Conservation (phyloP, 2,888 invertebrate species). For the Ochropleura leucogaster region DNA sequence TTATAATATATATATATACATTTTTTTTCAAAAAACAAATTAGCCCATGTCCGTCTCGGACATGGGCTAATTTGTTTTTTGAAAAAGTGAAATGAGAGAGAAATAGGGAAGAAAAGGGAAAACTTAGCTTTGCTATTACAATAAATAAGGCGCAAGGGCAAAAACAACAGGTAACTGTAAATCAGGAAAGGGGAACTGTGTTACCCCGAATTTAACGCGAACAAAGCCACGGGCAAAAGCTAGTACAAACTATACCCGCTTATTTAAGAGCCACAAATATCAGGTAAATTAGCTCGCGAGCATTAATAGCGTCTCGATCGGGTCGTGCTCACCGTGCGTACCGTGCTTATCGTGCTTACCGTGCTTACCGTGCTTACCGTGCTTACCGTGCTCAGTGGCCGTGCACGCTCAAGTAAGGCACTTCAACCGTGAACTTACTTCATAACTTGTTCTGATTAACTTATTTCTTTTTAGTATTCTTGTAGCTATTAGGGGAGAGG, state of each 20-base stretch:
- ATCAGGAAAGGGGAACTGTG: too few relatives aligned
- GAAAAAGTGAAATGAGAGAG: too few relatives aligned
- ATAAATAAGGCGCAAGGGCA: too few relatives aligned
- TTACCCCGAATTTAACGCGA: too few relatives aligned
- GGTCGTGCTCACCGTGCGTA: constrained; percentile 17
- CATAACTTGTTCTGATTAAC: constrained; percentile 45
- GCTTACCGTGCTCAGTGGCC: constrained; percentile 32
- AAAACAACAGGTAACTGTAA: too few relatives aligned
- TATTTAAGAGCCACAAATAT: constrained; percentile 17
- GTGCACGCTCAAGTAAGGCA: constrained; percentile 32
- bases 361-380: constrained; percentile 21
- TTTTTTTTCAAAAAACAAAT: too few relatives aligned
- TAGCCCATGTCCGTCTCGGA: too few relatives aligned
- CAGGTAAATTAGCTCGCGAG: constrained; percentile 59
- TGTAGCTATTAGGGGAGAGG: constrained; percentile 15
- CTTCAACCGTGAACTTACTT: constrained; percentile 52
- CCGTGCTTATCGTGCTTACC: constrained; percentile 15
- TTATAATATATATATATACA: too few relatives aligned
- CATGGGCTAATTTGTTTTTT: too few relatives aligned
- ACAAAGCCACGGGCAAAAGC: too few relatives aligned
- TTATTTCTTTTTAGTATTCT: constrained; percentile 40
- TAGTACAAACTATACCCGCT: not conserved
- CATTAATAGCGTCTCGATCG: constrained; percentile 52
- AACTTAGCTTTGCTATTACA: too few relatives aligned
- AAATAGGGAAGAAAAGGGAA: too few relatives aligned